phyloP scores from a whole-genome alignment of 2,113 vertebrate species.

The Lasiurus borealis region DNA sequence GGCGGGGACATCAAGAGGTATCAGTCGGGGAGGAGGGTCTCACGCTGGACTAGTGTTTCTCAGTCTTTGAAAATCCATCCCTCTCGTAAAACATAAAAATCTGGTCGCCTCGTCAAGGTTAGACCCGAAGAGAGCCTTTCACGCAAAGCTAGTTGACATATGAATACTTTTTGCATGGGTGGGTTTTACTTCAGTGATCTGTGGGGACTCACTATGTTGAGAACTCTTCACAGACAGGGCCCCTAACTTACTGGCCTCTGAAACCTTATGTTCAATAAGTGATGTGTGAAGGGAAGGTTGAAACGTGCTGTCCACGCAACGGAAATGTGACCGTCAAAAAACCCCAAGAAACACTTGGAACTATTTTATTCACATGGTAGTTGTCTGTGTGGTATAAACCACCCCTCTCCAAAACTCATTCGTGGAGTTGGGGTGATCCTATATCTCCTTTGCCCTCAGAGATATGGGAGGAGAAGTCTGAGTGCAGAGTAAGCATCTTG shows the following conservation, averaged over 20 bases:
- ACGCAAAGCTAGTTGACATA: not conserved
- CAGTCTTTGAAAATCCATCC: not conserved
- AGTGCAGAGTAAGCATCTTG: not conserved
- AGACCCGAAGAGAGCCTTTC: not conserved
- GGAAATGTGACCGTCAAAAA: not conserved
- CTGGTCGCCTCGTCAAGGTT: conserved; percentile 13
- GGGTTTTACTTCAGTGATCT: conserved; percentile 9
- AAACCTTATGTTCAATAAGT: conserved; percentile 15
- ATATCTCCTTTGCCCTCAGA: not conserved
- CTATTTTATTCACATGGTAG: not conserved
- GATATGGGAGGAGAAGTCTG: not conserved
- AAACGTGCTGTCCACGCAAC: conserved; percentile 2
- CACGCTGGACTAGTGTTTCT: not conserved
- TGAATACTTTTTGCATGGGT: not conserved
- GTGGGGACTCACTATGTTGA: not conserved
- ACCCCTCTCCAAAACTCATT: not conserved
- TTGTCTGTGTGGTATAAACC: not conserved
- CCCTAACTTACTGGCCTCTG: not conserved
- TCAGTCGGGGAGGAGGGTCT: not conserved
- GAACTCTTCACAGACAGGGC: not conserved
- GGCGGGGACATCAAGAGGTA: too few species aligned
- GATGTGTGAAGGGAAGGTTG: not conserved
- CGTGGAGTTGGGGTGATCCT: not conserved
- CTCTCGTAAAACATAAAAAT: not conserved
- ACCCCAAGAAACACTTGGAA: too few species aligned